Base-by-base conservation (phyloP, 2,797 vertebrate species). In the Forpus xanthops region DNA sequence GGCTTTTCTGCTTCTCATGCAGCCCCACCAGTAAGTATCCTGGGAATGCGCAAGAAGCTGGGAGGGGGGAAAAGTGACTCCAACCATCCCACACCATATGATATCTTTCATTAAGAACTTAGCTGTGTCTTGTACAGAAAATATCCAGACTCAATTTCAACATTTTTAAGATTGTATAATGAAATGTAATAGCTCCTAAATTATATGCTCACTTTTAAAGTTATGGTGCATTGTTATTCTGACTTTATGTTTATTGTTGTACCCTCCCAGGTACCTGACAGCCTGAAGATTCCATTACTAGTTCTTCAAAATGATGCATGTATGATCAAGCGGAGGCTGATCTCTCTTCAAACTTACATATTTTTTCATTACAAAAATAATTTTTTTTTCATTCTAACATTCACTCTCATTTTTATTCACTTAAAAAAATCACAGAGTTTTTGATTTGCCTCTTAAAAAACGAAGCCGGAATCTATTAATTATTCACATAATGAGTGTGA, bases 21-120 rank as follows among this genome's bases (percentile, higher is more conserved):
- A 28, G 7, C 41, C 15, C 21, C 16, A 52, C 24, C 47, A 49
- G 35, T 2, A 1, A 42, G 6, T 1, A 67, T 31, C 7, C 23
- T 67, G 18, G 23, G 20, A 6, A 2, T 28, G 15, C 30, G 39
- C n/a, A 35, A 64, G 45, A 41, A 70, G 16, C 10, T 2, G 0
- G 5, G 55, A 62, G 4, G 35, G 12, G 9, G 18, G 7, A 30
- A 12, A 45, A 47, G 52, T 79, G 24, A 64, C 10, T 11, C 35
- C 39, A 58, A 2, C 20, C 10, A 15, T n/a, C 27, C 21, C 52
- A 47, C 20, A 19, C 7, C 0, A 1, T 31, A 45, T 30, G 24
- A 42, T 3, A 8, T 15, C 10, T n/a, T n/a, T n/a, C 5, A 64
- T 15, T 77, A 50, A 76, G 20, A 77, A 45, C 4, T 14, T 31